These are phyloP conservation scores for Apus apus DNA, from an alignment of 2,113 vertebrate species.

Conservation along the genomic window DNA sequence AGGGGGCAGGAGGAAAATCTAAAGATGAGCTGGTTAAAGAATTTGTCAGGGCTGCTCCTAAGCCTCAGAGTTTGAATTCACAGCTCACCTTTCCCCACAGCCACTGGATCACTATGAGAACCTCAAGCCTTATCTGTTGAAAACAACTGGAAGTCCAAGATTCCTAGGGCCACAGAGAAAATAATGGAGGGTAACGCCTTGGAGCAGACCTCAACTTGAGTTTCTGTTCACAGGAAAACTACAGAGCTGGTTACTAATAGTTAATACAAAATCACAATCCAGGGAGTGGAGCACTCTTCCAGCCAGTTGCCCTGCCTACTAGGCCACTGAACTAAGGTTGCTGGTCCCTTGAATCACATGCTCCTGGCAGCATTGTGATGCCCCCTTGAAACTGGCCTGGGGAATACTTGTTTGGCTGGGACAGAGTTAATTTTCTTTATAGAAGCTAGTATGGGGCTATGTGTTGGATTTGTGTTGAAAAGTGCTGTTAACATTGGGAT, in stretches of 20 bases:
- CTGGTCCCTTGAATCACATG: neutral
- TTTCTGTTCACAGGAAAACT: neutral
- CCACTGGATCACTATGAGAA: neutral
- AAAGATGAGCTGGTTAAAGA: neutral
- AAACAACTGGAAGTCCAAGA: neutral
- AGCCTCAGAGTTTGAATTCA: neutral
- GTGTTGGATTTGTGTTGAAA: no score
- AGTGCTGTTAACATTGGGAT: no score
- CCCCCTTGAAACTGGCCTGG: neutral
- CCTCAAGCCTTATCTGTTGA: neutral
- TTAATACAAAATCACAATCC: neutral
- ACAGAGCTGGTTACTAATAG: neutral
- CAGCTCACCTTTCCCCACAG: neutral
- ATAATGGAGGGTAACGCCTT: neutral
- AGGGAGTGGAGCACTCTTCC: neutral
- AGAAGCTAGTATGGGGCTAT: no score
- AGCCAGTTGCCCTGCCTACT: neutral
- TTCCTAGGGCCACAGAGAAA: neutral
- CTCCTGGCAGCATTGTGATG: neutral
- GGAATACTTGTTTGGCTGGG: neutral
- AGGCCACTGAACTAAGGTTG: neutral
- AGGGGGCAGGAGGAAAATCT: neutral
- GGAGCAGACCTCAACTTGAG: neutral
- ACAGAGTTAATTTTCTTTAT: no score
- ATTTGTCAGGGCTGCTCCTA: neutral